Conservation (phyloP, 37 sponge, comb jelly and placozoan genomes). For the Beroe ovata region DNA sequence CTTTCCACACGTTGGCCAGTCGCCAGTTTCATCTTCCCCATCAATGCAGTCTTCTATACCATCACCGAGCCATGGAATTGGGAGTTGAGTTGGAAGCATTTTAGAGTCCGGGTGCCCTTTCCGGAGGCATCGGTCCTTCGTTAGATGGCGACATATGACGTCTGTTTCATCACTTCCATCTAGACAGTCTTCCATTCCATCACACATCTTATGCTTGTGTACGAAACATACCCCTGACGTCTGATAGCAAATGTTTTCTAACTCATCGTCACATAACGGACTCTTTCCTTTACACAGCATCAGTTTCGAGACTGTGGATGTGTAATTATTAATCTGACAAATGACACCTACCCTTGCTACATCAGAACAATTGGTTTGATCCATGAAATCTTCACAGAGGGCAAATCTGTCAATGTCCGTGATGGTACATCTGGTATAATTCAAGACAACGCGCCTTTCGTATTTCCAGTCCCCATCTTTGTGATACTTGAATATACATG, state of each 20-base stretch:
- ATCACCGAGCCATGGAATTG: neutral
- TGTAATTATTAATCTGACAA: neutral
- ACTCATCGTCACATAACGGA: neutral
- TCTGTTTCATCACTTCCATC: slow-evolving; percentile 24
- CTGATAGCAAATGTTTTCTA: neutral
- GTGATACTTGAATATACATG: too few species aligned
- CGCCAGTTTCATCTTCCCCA: neutral
- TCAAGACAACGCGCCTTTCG: too few species aligned
- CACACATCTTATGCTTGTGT: slow-evolving; percentile 50
- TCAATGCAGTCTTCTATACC: neutral
- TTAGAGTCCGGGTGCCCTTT: neutral
- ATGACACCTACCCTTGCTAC: neutral
- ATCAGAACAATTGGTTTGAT: neutral
- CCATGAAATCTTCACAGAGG: neutral
- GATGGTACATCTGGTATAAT: neutral
- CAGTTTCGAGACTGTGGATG: neutral
- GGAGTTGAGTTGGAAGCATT: neutral
- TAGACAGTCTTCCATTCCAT: slow-evolving; percentile 14
- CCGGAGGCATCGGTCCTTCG: neutral
- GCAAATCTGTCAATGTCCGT: neutral
- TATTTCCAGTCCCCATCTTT: too few species aligned
- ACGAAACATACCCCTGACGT: neutral
- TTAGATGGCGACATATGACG: neutral
- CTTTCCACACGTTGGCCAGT: neutral
- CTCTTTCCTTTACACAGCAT: neutral